Percentiles rank a stretch among this genome's conserved stretches.
Evolutionary conservation across 2,113 vertebrate genomes (phyloP).

Genomic region (Lepus americanus): DNA sequence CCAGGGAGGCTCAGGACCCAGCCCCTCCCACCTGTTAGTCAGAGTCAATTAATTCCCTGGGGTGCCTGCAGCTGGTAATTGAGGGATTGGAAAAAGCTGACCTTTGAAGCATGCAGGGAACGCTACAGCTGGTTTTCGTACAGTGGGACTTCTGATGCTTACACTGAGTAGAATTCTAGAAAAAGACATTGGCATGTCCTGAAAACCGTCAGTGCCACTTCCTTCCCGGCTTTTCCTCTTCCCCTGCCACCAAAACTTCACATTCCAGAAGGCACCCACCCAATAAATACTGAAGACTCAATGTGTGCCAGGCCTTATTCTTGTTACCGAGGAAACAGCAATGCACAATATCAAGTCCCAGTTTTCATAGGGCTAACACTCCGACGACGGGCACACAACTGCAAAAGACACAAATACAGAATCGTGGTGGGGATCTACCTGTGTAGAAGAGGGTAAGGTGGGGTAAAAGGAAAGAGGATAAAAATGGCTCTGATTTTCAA

Average conservation of each 20-base stretch:
- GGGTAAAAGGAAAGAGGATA: neutral
- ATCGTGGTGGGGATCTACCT: neutral
- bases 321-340: conserved; percentile 55
- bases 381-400: neutral
- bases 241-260: neutral
- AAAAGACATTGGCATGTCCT: neutral
- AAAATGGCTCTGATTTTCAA: neutral
- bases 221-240: neutral
- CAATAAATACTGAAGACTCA: conserved; percentile 35
- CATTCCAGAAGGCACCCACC: conserved; percentile 59
- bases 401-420: neutral
- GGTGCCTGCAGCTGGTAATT: neutral
- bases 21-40: neutral
- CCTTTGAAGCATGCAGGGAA: neutral
- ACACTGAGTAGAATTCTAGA: neutral
- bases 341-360: conserved; percentile 24
- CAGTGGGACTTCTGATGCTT: conserved; percentile 22
- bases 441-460: conserved; percentile 1
- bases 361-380: neutral
- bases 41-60: neutral
- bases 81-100: neutral
- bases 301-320: conserved; percentile 24
- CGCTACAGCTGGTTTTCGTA: neutral
- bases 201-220: neutral
- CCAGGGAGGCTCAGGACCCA: neutral